A percentile compares a stretch with the other conserved stretches of the same genome.
Conservation (phyloP, 2,797 vertebrate genomes). For the Carduelis carduelis region DNA sequence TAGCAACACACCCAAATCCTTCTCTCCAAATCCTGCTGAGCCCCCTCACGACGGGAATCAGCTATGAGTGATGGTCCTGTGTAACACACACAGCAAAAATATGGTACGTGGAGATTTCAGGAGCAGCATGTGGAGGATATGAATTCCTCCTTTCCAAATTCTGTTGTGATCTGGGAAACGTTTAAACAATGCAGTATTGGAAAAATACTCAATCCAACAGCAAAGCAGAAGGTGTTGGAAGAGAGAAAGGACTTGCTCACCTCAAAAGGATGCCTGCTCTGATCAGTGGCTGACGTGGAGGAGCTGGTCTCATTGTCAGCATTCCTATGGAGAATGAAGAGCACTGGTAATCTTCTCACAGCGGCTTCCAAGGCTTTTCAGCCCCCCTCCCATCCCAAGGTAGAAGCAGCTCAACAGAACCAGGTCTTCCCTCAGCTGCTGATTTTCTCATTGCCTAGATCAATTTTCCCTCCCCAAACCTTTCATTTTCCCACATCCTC, state of each 20-base stretch:
- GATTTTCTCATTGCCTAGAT: neutral
- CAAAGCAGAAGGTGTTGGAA: neutral
- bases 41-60: neutral
- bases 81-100: neutral
- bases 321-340: constrained; percentile 59
- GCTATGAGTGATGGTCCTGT: neutral
- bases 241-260: constrained; percentile 33
- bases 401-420: neutral
- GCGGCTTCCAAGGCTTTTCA: neutral
- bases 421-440: neutral
- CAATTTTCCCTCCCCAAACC: neutral
- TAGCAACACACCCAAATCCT: constrained; percentile 2
- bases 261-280: constrained; percentile 86
- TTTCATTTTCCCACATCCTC: neutral
- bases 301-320: constrained; percentile 84
- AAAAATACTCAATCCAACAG: neutral
- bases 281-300: constrained; percentile 79
- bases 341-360: neutral
- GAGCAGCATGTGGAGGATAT: neutral
- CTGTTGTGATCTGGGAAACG: neutral
- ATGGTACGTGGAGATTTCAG: neutral
- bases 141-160: neutral
- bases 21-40: neutral
- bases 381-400: neutral
- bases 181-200: neutral